Evolutionary conservation across 2,113 vertebrate species (phyloP).

Genomic region (Taxidea taxus): DNA sequence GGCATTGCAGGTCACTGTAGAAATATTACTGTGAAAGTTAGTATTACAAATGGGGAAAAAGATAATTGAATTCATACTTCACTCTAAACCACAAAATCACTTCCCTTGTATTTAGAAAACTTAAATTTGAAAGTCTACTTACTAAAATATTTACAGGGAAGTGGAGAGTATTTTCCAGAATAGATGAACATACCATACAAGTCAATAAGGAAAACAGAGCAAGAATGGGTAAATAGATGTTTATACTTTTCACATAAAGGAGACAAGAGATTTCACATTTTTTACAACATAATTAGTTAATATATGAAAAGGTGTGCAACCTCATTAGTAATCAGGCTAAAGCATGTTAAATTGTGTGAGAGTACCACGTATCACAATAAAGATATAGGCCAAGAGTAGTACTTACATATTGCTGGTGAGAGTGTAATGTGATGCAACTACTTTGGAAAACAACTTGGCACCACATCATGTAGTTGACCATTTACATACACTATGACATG

Average conservation of each 20-base stretch:
- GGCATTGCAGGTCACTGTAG: background rate
- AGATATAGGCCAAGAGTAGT: background rate
- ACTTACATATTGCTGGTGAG: background rate
- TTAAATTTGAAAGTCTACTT: background rate
- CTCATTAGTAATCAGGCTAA: background rate
- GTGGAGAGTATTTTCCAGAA: background rate
- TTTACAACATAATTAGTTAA: background rate
- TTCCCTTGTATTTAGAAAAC: background rate
- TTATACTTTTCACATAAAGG: background rate
- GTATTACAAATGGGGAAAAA: background rate
- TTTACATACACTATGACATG: background rate
- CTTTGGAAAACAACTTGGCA: background rate
- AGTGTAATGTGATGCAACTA: background rate
- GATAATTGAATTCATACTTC: background rate
- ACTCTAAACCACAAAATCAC: background rate
- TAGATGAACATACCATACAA: background rate
- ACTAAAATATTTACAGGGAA: background rate
- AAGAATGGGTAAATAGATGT: background rate
- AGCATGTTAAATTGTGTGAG: background rate
- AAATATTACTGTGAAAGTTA: background rate
- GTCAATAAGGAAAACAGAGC: background rate
- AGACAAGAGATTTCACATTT: background rate
- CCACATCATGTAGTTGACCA: background rate
- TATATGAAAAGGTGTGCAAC: background rate
- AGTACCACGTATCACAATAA: background rate